Conservation (phyloP, 2,888 invertebrate genomes). For the Scaptodrosophila latifasciaeformis region DNA sequence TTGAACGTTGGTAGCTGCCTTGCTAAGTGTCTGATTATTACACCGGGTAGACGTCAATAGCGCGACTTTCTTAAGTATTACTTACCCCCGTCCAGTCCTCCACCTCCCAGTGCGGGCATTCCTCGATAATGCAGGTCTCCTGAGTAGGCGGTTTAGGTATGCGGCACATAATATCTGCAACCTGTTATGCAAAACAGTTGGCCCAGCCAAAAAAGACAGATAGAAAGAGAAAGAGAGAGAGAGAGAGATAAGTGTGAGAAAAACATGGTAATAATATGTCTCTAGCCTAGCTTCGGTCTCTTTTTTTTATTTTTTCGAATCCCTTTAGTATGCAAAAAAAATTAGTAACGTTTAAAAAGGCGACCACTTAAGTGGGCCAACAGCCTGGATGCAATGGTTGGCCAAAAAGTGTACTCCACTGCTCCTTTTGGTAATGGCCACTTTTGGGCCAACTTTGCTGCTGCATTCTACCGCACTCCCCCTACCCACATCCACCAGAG, state of each 20-base stretch:
- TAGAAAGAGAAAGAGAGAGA: conserved; percentile 22
- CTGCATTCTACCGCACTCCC: not conserved
- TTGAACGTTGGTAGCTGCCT: conserved; percentile 29
- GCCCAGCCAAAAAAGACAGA: conserved; percentile 25
- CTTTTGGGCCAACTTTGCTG: conserved; percentile 32
- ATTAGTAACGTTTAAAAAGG: conserved; percentile 42
- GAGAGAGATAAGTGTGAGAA: conserved; percentile 27
- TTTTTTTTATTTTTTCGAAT: too few species aligned
- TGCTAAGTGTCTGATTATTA: conserved; percentile 49
- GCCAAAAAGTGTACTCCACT: conserved; percentile 6
- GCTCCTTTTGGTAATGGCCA: conserved; percentile 41
- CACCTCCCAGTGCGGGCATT: conserved; percentile 92
- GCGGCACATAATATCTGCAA: conserved; percentile 86
- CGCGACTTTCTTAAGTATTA: conserved; percentile 54
- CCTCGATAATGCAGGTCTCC: conserved; percentile 88
- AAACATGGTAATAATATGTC: conserved; percentile 50
- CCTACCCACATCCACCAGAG: too few species aligned
- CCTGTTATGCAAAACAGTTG: conserved; percentile 78
- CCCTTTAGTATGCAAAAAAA: conserved; percentile 49
- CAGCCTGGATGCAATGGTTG: too few species aligned
- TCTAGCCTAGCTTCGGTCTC: too few species aligned
- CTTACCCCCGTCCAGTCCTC: conserved; percentile 94
- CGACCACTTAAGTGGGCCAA: conserved; percentile 21
- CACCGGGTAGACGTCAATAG: conserved; percentile 18
- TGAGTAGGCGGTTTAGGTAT: conserved; percentile 84